Base-by-base conservation (phyloP, 2,888 invertebrate genomes). In the Caenorhabditis japonica region DNA sequence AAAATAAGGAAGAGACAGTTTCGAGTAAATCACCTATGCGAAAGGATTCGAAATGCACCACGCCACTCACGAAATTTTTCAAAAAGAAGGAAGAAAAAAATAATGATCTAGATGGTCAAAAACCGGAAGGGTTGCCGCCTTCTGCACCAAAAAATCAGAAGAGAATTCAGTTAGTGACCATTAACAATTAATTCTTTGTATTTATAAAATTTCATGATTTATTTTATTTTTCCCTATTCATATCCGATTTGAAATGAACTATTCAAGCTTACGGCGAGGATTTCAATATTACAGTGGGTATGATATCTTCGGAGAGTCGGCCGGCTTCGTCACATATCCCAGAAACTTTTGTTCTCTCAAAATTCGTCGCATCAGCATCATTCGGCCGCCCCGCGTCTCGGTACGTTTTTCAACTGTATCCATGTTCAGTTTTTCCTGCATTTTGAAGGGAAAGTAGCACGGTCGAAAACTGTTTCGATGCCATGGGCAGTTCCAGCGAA, bases 401-500 rank as follows among this genome's bases (percentile, higher is more conserved):
- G 79, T 77, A 5, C 83, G 77, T 30, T 77, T 76, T 44, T 83
- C 83, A 15, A 83, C 76, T 12, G 82, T 84, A 23, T 77, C 80
- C 4, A 68, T 66, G 64, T 81, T 77, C 55, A 85, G 71, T 69
- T 83, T 83, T 53, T 83, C 82, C 38, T 81, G 72, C 69, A 85
- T 69, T 60, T 82, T 82, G 73, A 82, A 83, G 15, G 85, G 85
- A 55, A 85, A 85, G 52, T 77, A 80, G 62, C 78, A 76, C 21
- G 85, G 84, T 0, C 83, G 77, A 71, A 82, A 84, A 60, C 81
- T 85, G 76, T 75, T 83, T 38, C 85, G 60, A 47, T 84, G 83
- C 85, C 85, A 85, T 5, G 85, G 85, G 47, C 85, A 85, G 58
- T 85, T 85, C 79, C 77, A 80, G 36, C 85, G 82, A 38, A 85